Conservation (phyloP, 2,113 vertebrate genomes). For the Cynopterus brachyotis region DNA sequence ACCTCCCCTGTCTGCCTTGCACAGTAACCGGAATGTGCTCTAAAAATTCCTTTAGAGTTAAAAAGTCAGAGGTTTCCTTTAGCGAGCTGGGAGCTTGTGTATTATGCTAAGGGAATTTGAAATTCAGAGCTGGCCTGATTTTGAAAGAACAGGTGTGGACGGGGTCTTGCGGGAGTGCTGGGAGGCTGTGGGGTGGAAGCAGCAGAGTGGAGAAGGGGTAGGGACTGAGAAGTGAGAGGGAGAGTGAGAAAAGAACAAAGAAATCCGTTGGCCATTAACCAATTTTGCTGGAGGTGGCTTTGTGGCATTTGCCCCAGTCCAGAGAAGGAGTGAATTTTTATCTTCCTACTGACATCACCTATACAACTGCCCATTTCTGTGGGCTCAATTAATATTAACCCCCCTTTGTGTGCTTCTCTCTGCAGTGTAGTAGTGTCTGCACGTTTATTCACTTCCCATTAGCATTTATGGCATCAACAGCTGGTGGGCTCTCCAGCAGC, state of each 20-base stretch:
- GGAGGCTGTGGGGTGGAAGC: background rate
- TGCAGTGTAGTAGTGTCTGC: background rate
- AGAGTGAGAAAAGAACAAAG: background rate
- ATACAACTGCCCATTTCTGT: background rate
- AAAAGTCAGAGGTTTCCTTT: background rate
- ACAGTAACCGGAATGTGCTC: background rate
- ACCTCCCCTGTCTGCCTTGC: background rate
- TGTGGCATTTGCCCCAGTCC: background rate
- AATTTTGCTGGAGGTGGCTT: background rate
- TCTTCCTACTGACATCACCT: background rate
- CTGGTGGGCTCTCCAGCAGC: background rate
- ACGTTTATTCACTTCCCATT: background rate
- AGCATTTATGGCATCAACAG: background rate
- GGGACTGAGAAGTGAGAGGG: background rate
- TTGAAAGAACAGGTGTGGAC: background rate
- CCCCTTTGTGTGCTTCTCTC: background rate
- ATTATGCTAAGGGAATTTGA: background rate
- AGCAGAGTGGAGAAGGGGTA: too few species aligned
- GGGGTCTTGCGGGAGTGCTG: background rate
- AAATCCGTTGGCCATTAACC: background rate
- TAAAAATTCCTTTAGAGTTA: conserved; percentile 12
- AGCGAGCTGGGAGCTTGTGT: background rate
- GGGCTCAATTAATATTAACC: background rate
- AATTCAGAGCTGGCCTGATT: background rate
- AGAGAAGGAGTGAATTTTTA: background rate